Evolutionary conservation across 2,113 vertebrate species (phyloP).

Genomic region (Falcunculus frontatus): DNA sequence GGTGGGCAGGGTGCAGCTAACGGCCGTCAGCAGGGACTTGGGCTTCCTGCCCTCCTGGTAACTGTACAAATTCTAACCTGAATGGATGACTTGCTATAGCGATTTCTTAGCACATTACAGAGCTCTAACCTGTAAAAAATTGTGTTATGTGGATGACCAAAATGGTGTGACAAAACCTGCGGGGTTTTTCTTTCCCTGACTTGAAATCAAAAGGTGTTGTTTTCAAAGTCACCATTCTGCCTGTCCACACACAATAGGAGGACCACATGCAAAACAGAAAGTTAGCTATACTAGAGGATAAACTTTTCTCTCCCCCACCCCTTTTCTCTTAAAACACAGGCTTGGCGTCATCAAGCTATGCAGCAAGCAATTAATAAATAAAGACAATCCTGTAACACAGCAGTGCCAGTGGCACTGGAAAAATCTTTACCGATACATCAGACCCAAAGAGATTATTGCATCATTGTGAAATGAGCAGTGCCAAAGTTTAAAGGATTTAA

Average conservation of each 20-base stretch:
- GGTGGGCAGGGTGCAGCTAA: neutral
- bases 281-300: neutral
- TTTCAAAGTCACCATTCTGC: neutral
- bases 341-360: neutral
- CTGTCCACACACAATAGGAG: neutral
- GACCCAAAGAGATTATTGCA: neutral
- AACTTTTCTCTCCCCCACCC: neutral
- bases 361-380: neutral
- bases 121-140: neutral
- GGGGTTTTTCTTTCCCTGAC: neutral
- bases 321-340: neutral
- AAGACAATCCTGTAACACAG: neutral
- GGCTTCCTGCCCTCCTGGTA: neutral
- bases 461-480: neutral
- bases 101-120: constrained; percentile 1
- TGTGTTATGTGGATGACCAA: neutral
- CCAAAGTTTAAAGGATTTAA: neutral
- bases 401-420: neutral
- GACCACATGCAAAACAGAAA: neutral
- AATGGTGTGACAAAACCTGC: constrained; percentile 2
- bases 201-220: neutral
- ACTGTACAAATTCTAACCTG: neutral
- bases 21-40: fast-evolving
- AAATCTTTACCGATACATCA: neutral
- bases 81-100: neutral